phyloP scores from a whole-genome alignment of 2,797 vertebrate genomes.

The Leuciscus waleckii region DNA sequence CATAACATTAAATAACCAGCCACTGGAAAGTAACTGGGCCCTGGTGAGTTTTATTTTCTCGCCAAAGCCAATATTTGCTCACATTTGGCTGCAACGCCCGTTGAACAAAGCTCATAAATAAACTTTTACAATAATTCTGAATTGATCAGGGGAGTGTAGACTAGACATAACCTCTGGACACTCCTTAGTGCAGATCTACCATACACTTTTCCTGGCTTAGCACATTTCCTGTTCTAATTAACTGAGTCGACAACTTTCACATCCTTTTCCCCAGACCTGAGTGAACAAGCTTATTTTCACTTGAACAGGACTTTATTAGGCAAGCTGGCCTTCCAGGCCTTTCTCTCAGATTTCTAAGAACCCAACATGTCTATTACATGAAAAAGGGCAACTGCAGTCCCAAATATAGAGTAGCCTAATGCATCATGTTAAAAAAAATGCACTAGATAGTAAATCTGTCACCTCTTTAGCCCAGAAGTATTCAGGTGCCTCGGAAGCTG shows the following conservation, averaged over 20 bases:
- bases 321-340: not conserved
- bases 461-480: conserved; percentile 81
- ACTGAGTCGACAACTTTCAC: conserved; percentile 3
- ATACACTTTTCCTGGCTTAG: not conserved
- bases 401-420: not conserved
- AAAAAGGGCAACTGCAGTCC: conserved; percentile 9
- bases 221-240: conserved; percentile 5
- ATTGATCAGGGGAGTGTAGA: not conserved
- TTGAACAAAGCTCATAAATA: not conserved
- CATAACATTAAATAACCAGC: not conserved
- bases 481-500: conserved; percentile 71
- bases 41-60: conserved; percentile 15
- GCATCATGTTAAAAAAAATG: not conserved
- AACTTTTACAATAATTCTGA: not conserved
- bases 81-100: not conserved
- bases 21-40: not conserved
- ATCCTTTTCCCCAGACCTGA: not conserved
- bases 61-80: not conserved
- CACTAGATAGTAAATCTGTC: conserved; percentile 49
- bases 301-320: not conserved
- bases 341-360: not conserved
- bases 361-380: not conserved
- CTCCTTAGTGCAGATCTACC: not conserved
- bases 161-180: not conserved
- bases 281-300: not conserved